These are phyloP conservation scores for Dasypogon diadema DNA, from an alignment of 2,888 invertebrate genomes.

Conservation along the genomic window DNA sequence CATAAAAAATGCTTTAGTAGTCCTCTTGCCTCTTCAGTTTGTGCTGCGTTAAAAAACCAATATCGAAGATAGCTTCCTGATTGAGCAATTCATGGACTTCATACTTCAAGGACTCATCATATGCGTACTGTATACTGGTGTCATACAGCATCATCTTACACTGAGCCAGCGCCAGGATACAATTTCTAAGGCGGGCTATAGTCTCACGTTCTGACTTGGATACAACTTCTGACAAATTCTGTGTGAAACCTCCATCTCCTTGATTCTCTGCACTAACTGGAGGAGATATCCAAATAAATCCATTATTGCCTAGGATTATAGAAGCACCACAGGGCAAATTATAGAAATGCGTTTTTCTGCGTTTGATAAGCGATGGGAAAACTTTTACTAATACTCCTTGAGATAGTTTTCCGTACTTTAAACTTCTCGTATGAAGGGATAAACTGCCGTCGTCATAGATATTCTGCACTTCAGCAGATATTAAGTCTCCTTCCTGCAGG, in stretches of 20 bases:
- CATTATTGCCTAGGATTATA: conserved; percentile 95
- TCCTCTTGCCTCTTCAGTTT: conserved; percentile 72
- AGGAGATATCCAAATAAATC: conserved; percentile 94
- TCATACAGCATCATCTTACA: conserved; percentile 93
- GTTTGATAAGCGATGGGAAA: conserved; percentile 89
- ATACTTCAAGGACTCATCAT: conserved; percentile 89
- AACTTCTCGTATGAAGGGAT: conserved; percentile 93
- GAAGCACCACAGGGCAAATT: conserved; percentile 91
- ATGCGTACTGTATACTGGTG: conserved; percentile 91
- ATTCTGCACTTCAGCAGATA: conserved; percentile 97
- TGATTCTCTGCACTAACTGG: conserved; percentile 73
- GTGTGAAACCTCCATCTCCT: conserved; percentile 80
- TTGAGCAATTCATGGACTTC: conserved; percentile 81
- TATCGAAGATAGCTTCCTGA: conserved; percentile 87
- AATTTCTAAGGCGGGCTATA: conserved; percentile 91
- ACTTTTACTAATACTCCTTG: conserved; percentile 93
- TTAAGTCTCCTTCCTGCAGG: conserved; percentile 93
- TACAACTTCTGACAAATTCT: conserved; percentile 80
- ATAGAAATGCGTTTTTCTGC: conserved; percentile 96
- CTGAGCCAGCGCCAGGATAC: conserved; percentile 86
- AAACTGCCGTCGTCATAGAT: conserved; percentile 91
- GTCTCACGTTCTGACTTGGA: conserved; percentile 81
- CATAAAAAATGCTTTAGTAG: conserved; percentile 33
- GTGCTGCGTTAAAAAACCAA: conserved; percentile 83
- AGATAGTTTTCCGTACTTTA: conserved; percentile 95